These are phyloP conservation scores for Chouioia cunea DNA, from an alignment of 2,888 invertebrate genomes.

Conservation along the genomic window DNA sequence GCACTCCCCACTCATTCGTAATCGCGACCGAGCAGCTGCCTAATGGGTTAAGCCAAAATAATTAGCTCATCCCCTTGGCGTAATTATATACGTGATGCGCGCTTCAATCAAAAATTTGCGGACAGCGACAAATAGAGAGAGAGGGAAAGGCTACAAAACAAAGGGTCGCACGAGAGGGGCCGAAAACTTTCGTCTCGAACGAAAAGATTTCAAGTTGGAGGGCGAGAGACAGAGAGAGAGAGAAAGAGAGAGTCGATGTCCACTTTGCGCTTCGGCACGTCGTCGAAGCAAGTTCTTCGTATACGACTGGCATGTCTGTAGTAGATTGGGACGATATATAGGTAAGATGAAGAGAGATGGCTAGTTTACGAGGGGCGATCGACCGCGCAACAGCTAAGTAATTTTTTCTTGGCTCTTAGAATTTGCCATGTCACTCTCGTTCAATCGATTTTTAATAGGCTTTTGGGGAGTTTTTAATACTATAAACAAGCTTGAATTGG, in stretches of 20 bases:
- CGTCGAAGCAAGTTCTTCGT: not conserved
- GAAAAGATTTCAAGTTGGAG: too few species aligned
- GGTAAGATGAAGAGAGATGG: too few species aligned
- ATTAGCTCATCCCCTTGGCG: conserved; percentile 6
- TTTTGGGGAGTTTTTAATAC: too few species aligned
- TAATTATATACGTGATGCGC: not conserved
- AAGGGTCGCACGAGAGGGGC: not conserved
- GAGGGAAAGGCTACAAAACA: not conserved
- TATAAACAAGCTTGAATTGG: too few species aligned
- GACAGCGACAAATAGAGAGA: not conserved
- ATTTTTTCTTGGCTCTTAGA: conserved; percentile 12
- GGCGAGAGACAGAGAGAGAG: conserved; percentile 14
- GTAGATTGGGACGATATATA: conserved; percentile 15
- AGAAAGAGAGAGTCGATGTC: conserved; percentile 32
- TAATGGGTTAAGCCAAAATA: conserved; percentile 14
- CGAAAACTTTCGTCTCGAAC: too few species aligned
- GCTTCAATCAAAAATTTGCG: conserved; percentile 31
- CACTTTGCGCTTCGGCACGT: conserved; percentile 25
- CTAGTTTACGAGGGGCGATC: not conserved
- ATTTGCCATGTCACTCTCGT: not conserved
- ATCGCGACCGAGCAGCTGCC: not conserved
- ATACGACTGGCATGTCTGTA: not conserved
- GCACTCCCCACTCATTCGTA: too few species aligned
- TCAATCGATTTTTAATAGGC: too few species aligned
- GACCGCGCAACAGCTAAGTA: not conserved